A percentile compares a stretch with the other conserved stretches of the same genome.
Conservation (phyloP, 2,113 vertebrate genomes). For the Prionailurus bengalensis region DNA sequence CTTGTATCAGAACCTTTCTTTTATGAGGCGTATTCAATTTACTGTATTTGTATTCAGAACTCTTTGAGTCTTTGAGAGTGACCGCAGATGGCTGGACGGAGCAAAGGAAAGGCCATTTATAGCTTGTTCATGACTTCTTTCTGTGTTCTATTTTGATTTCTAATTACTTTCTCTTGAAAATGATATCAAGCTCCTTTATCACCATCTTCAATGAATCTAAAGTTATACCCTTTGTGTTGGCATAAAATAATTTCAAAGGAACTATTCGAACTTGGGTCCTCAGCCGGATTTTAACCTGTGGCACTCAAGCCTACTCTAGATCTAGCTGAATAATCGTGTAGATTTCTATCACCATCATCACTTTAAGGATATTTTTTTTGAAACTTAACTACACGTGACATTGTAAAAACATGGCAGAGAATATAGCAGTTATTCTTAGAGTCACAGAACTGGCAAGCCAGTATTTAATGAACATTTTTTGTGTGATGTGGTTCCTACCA, state of each 20-base stretch:
- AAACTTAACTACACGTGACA: neutral
- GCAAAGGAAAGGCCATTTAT: neutral
- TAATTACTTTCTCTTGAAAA: slow-evolving; percentile 46
- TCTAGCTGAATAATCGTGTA: neutral
- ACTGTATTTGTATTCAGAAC: slow-evolving; percentile 48
- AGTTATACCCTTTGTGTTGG: neutral
- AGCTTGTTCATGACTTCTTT: neutral
- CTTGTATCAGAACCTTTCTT: neutral
- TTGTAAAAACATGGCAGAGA: slow-evolving; percentile 29
- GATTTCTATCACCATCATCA: neutral
- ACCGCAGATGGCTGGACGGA: neutral
- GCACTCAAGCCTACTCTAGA: neutral
- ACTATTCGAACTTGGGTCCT: neutral
- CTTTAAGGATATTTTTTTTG: slow-evolving; percentile 23
- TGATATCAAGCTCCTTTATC: neutral
- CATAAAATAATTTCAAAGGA: slow-evolving; percentile 54
- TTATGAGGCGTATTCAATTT: slow-evolving; percentile 39
- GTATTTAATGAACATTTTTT: neutral
- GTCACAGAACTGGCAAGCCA: neutral
- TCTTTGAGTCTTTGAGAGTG: slow-evolving; percentile 39
- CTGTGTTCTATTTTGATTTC: slow-evolving; percentile 19
- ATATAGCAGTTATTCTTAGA: slow-evolving; percentile 9
- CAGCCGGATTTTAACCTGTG: slow-evolving; percentile 23
- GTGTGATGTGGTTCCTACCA: neutral
- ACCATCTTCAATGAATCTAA: slow-evolving; percentile 6